Conservation (phyloP, 2,888 invertebrate species). For the Meganola albula region DNA sequence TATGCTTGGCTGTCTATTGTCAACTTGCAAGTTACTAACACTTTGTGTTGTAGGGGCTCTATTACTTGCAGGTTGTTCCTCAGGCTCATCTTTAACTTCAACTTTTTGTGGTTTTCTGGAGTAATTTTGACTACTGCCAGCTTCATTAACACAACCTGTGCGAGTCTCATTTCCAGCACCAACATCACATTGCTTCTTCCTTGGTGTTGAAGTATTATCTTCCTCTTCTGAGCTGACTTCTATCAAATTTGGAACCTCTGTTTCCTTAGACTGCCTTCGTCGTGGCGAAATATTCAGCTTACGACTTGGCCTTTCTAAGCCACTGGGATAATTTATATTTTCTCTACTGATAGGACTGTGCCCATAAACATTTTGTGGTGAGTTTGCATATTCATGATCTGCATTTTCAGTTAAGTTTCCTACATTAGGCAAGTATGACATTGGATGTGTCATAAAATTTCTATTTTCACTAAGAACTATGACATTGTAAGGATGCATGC, state of each 20-base stretch:
- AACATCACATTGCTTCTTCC: slow-evolving; percentile 48
- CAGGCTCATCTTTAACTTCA: slow-evolving; percentile 53
- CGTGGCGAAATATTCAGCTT: slow-evolving; percentile 66
- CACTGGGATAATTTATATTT: slow-evolving; percentile 25
- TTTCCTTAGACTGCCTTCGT: slow-evolving; percentile 60
- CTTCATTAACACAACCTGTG: slow-evolving; percentile 19
- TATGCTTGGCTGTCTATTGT: slow-evolving; percentile 13
- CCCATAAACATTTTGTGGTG: slow-evolving; percentile 17
- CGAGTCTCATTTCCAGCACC: slow-evolving; percentile 20
- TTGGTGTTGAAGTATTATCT: slow-evolving; percentile 49
- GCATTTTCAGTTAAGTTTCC: slow-evolving; percentile 32
- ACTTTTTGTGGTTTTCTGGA: slow-evolving; percentile 27
- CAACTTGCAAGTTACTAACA: slow-evolving; percentile 19
- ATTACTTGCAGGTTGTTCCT: slow-evolving; percentile 30
- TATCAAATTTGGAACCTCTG: slow-evolving; percentile 53
- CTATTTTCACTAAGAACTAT: slow-evolving; percentile 48
- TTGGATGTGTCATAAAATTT: slow-evolving; percentile 40
- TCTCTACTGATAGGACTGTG: slow-evolving; percentile 16
- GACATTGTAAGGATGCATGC: slow-evolving; percentile 46
- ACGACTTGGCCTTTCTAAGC: slow-evolving; percentile 63
- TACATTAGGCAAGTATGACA: slow-evolving; percentile 37
- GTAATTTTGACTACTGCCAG: slow-evolving; percentile 12
- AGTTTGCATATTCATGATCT: slow-evolving; percentile 34
- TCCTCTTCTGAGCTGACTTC: slow-evolving; percentile 74
- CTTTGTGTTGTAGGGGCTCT: slow-evolving; percentile 20